Evolutionary conservation across 2,113 vertebrate genomes (phyloP), one percentile per base, ranked within the genome.

Genomic region (Hydropotes inermis): DNA sequence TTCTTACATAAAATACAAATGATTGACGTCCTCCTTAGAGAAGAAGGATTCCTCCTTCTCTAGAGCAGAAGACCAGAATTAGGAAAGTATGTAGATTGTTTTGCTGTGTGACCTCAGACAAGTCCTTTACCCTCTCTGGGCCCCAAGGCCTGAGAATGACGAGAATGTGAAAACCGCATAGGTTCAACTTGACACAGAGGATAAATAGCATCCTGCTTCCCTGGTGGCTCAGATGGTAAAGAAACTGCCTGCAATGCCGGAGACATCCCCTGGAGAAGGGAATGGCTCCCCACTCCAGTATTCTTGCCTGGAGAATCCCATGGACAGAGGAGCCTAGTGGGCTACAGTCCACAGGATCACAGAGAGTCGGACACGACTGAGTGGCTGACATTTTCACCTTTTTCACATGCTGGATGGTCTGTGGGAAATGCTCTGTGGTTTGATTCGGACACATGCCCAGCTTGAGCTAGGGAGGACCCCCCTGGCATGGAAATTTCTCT

Each of bases 91-190:
- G 36, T 12, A 2, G 61, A 11, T 3, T 1, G 50, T 64, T 28
- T 36, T 36, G 76, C 97, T 88, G 45, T 43, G 76, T 39, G 91
- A 84, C 28, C 17, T 57, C 52, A 33, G 78, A 3, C 21, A 47
- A 60, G 23, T 50, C 55, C 45, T 81, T 92, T 25, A 58, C 54
- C 81, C 70, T 87, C 27, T 87, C 70, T 58, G 54, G 28, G 55
- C n/a, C 33, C n/a, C 12, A 19, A 57, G 81, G 16, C 55, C 27
- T 15, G 25, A 19, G 28, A 14, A 58, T 7, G 10, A 25, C 0
- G 43, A 83, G 30, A 52, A 47, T 0, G 2, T 16, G 43, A 25
- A 27, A 27, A 8, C 16, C 1, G 0, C 14, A 2, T 36, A 12
- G n/a, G 21, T 25, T 60, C 28, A 0, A 3, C 58, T 16, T 1